Conservation (phyloP, 37 sponge, comb jelly and placozoan species). For the Chondrosia reniformis region DNA sequence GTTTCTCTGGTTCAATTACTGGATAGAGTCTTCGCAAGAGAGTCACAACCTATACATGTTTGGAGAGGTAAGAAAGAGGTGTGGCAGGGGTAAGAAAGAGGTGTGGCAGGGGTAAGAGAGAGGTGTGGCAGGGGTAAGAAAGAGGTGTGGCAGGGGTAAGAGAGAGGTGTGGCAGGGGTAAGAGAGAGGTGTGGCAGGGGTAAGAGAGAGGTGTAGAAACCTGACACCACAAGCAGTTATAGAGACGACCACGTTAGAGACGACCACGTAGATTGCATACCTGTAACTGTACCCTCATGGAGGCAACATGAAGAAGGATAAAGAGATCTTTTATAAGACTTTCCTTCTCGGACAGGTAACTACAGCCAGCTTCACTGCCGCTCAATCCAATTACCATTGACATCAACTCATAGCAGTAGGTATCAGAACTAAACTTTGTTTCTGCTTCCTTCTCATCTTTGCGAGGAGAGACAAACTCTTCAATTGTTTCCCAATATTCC, state of each 20-base stretch:
- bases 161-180: too few species aligned
- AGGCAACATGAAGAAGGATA: conserved; percentile 81
- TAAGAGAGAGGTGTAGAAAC: too few species aligned
- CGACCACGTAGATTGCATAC: conserved; percentile 22
- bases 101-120: too few species aligned
- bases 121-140: too few species aligned
- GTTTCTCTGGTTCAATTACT: conserved; percentile 72
- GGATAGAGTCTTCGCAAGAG: conserved; percentile 75
- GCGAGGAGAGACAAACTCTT: conserved; percentile 40
- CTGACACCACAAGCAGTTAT: too few species aligned
- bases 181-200: too few species aligned
- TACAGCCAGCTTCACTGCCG: conserved; percentile 74
- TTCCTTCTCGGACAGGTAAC: conserved; percentile 74
- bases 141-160: too few species aligned
- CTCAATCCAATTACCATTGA: conserved; percentile 90
- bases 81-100: too few species aligned
- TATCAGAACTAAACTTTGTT: conserved; percentile 48
- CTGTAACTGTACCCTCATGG: conserved; percentile 79
- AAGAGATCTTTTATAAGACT: conserved; percentile 77
- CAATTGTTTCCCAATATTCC: conserved; percentile 61
- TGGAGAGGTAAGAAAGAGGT: too few species aligned
- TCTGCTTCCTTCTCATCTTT: conserved; percentile 13
- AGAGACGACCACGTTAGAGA: too few species aligned
- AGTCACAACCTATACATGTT: conserved; percentile 44
- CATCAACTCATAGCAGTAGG: conserved; percentile 88